Evolutionary conservation across 2,113 vertebrate genomes (phyloP).

Genomic region (Sapajus apella): DNA sequence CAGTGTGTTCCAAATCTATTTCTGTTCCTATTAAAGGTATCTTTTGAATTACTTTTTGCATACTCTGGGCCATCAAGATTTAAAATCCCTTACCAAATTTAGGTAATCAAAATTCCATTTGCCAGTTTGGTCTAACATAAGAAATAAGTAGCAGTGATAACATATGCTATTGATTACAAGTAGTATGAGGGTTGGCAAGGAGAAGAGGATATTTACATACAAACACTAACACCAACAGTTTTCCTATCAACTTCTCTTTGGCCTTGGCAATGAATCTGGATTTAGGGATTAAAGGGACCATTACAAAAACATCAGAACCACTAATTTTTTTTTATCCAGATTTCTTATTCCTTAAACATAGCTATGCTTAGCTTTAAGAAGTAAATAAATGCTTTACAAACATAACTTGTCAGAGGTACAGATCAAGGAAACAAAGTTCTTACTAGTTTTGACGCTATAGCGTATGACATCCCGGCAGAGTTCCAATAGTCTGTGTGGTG

Average conservation of each 20-base stretch:
- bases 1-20: conserved; percentile 4
- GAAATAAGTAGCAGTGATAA: not conserved
- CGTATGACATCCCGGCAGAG: conserved; percentile 88
- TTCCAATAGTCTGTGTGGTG: conserved; percentile 85
- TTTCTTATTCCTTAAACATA: not conserved
- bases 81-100: not conserved
- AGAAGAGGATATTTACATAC: not conserved
- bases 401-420: not conserved
- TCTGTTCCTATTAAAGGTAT: not conserved
- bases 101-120: not conserved
- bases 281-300: not conserved
- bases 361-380: not conserved
- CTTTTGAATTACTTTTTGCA: not conserved
- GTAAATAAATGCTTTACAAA: conserved; percentile 22
- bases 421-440: conserved; percentile 53
- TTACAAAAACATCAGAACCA: not conserved
- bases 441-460: conserved; percentile 93
- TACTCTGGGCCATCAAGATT: not conserved
- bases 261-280: not conserved
- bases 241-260: not conserved
- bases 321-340: not conserved
- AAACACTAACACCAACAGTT: not conserved
- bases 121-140: not conserved
- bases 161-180: not conserved
- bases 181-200: not conserved